Evolutionary conservation across 2,797 vertebrate species (phyloP).

Genomic region (Nannoperca australis): DNA sequence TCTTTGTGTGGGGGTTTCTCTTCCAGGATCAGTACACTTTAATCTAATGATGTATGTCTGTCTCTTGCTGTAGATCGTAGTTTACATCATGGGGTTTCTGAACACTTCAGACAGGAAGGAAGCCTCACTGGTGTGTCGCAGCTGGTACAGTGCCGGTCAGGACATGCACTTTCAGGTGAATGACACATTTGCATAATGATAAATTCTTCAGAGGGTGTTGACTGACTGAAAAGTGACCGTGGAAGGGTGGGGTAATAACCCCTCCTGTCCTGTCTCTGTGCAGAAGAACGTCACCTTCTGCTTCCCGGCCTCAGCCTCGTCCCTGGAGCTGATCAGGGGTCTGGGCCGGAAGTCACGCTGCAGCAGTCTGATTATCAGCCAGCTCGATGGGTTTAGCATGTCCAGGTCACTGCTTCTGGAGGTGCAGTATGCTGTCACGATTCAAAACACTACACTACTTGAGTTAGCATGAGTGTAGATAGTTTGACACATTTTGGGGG

Average conservation of each 20-base stretch:
- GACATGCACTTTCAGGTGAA: constrained; percentile 87
- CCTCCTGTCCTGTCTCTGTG: constrained; percentile 7
- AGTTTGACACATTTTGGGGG: background rate
- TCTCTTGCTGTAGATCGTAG: constrained; percentile 82
- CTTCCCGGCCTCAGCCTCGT: constrained; percentile 80
- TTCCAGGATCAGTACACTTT: background rate
- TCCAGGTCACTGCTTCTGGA: constrained; percentile 80
- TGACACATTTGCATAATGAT: background rate
- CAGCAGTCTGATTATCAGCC: constrained; percentile 80
- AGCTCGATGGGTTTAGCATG: constrained; percentile 80
- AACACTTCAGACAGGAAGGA: constrained; percentile 88
- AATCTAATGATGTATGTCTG: constrained; percentile 29
- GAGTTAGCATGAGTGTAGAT: background rate
- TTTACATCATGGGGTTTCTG: constrained; percentile 89
- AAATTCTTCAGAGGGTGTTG: too few relatives aligned
- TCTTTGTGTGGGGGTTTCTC: background rate
- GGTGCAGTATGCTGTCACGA: constrained; percentile 46
- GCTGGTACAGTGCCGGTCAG: constrained; percentile 89
- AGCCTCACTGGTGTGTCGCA: constrained; percentile 87
- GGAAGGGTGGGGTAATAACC: background rate
- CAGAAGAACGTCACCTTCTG: constrained; percentile 81
- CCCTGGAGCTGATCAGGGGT: constrained; percentile 77
- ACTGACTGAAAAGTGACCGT: background rate
- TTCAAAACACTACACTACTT: background rate
- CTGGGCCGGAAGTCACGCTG: constrained; percentile 71